Conservation (phyloP, 2,888 invertebrate species). For the Hemistola chrysoprasaria region DNA sequence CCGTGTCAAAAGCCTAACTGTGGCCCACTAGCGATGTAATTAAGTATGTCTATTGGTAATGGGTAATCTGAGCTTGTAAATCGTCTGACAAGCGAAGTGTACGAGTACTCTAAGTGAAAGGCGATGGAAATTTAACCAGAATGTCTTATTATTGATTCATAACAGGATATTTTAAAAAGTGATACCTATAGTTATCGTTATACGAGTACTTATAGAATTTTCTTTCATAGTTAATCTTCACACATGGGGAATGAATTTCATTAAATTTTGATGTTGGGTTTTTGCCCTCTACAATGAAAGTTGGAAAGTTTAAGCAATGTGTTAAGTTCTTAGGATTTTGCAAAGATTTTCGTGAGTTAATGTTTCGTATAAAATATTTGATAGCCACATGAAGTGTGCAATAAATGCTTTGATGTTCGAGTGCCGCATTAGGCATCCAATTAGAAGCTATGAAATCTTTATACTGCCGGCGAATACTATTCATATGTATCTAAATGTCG, state of each 20-base stretch:
- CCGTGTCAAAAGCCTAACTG: slow-evolving; percentile 78
- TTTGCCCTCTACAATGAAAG: too few relatives aligned
- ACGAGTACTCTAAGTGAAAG: slow-evolving; percentile 13
- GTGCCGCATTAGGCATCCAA: slow-evolving; percentile 53
- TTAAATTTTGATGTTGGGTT: too few relatives aligned
- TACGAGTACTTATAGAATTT: too few relatives aligned
- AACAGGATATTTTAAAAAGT: too few relatives aligned
- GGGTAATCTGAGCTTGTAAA: slow-evolving; percentile 59
- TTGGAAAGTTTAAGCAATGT: too few relatives aligned
- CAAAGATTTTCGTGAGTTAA: slow-evolving; percentile 5
- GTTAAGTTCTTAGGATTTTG: too few relatives aligned
- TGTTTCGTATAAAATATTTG: slow-evolving; percentile 13
- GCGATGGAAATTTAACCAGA: slow-evolving; percentile 6
- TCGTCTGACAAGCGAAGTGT: slow-evolving; percentile 14
- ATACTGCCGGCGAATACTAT: slow-evolving; percentile 44
- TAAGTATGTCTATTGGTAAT: slow-evolving; percentile 69
- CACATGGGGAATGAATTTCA: too few relatives aligned
- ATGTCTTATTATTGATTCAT: neutral
- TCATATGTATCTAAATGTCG: slow-evolving; percentile 53
- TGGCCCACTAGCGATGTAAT: slow-evolving; percentile 70
- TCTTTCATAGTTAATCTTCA: too few relatives aligned
- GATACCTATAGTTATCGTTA: too few relatives aligned
- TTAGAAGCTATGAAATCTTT: slow-evolving; percentile 61
- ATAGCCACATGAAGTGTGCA: slow-evolving; percentile 22
- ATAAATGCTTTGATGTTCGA: slow-evolving; percentile 25